Evolutionary conservation across 2,113 vertebrate species (phyloP), one percentile per base, ranked within the genome.

Genomic region (Etia nguti): DNA sequence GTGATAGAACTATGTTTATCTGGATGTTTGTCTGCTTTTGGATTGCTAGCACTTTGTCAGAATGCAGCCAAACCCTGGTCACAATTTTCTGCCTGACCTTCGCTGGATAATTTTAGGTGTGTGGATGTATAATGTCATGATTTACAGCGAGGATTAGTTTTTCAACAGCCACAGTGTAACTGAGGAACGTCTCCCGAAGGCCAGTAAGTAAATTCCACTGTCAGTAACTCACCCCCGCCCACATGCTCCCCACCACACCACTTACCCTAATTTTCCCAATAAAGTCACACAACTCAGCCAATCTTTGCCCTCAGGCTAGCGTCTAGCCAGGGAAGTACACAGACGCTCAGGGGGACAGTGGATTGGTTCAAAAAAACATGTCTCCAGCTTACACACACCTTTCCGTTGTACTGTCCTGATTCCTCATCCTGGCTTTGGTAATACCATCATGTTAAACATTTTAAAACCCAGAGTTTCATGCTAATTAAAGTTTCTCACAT

Each of bases 121-220:
- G 88, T 93, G 92, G 84, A 93, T 92, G 92, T 92, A 92, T 91
- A 95, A 94, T 94, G 91, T 94, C 90, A 90, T 94, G 92, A 95
- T 95, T 95, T 94, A 95, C 93, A 89, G 86, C 87, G n/a, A 92
- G 90, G 93, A 94, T 94, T 94, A 88, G 91, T 89, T 95, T 93
- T 95, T 95, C 90, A 96, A 91, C 92, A 91, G 90, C 90, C 92
- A 88, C 93, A 94, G 79, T 38, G 70, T 85, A 94, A 92, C 92
- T 77, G 86, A 94, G 82, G 85, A 94, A 95, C 88, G 80, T 93
- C 90, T 94, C 84, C 29, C 22, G 22, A 89, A 90, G 79, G 91
- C 92, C 89, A 90, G 89, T 86, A 84, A 91, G 83, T 92, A 90
- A 93, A 92, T 93, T 91, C 86, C 86, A 50, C 82, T 92, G 92